Evolutionary conservation across 2,888 invertebrate genomes (phyloP).

Genomic region (Nephrotoma appendiculata): DNA sequence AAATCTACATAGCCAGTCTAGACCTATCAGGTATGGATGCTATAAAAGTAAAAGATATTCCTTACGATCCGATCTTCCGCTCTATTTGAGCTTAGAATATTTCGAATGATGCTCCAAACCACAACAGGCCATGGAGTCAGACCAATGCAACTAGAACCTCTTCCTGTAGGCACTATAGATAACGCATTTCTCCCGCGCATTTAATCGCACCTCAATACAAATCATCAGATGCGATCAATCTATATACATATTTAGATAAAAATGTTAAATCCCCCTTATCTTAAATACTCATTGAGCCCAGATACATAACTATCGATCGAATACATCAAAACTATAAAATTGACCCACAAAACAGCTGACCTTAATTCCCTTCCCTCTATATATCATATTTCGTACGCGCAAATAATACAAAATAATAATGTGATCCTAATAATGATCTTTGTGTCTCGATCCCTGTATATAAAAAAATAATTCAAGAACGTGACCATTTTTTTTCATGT

Average conservation of each 20-base stretch:
- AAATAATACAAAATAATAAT: background rate
- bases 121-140: too few species aligned
- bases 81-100: too few species aligned
- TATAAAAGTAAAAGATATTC: too few species aligned
- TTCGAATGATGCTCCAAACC: too few species aligned
- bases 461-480: slow-evolving; percentile 1
- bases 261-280: background rate
- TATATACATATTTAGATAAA: background rate
- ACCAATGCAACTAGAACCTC: too few species aligned
- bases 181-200: background rate
- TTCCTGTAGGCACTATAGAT: too few species aligned
- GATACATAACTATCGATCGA: background rate
- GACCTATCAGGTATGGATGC: too few species aligned
- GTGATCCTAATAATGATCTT: slow-evolving; percentile 1
- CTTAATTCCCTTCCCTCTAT: background rate
- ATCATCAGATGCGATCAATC: background rate
- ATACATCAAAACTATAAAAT: background rate
- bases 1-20: too few species aligned
- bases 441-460: background rate
- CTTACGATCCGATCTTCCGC: too few species aligned
- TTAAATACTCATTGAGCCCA: background rate
- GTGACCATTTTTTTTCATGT: slow-evolving; percentile 1
- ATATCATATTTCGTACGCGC: background rate
- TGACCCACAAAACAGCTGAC: slow-evolving; percentile 4
- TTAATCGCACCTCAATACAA: background rate